Base-by-base conservation (phyloP, 1,140 invertebrate species). In the Hyposmocoma kahamanoa region DNA sequence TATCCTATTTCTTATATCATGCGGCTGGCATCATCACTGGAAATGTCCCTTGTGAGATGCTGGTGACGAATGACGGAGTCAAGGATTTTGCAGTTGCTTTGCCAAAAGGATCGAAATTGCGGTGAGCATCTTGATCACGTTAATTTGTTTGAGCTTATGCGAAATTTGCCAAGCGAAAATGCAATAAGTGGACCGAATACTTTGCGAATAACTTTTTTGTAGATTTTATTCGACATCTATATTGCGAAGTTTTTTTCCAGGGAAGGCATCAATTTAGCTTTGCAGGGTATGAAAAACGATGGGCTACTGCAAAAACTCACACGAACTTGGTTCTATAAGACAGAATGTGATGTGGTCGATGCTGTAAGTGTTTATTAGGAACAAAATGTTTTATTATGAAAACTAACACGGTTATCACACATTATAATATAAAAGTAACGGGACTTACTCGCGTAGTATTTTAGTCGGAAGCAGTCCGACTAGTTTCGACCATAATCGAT, bases 281-380 rank as follows among this genome's bases (percentile, higher is more conserved):
- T 99, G 19, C 87, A 98, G 42, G 91, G 92, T 36, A 86, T 99
- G 47, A 97, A 95, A 72, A 97, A 99, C 81, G 94, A 94, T 59
- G 97, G 97, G 0, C 95, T 96, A 65, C 84, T 99, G 60, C 92
- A 95, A 43, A 94, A 95, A 73, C 79, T 99, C 28, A 91, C 94
- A 62, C 96, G 97, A 68, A 95, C 94, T 87, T 98, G 97, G 96
- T 98, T 82, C 47, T 66, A 67, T 19, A 71, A 72, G 38, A 46
- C 67, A 8, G 67, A 78, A 44, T 79, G 75, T 50, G 54, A 66
- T 20, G 6, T 52, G 1, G 36, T 44, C 6, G 56, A 66, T 19
- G 52, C 59, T 61, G 69, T 72, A 53, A 59, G 59, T 56, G n/a
- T n/a, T n/a, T n/a, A n/a, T n/a, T n/a, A n/a, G n/a, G n/a, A n/a